A percentile compares a stretch with the other conserved stretches of the same genome.
Evolutionary conservation across 2,888 invertebrate genomes (phyloP).

Genomic region (Lithophane semibrunnea): DNA sequence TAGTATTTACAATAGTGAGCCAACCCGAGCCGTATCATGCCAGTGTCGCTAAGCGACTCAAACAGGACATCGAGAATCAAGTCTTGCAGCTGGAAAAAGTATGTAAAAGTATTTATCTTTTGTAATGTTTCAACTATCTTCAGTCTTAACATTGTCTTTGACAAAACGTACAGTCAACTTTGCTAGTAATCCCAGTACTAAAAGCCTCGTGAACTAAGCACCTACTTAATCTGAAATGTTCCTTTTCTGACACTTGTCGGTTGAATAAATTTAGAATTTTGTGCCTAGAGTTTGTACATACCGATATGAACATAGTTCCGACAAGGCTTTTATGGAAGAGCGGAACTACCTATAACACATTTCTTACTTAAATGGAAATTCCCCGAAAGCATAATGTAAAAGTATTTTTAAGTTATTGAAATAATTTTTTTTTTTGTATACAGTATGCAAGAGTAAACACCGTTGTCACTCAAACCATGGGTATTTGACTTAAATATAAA

Average conservation of each 20-base stretch:
- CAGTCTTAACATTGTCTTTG: not conserved
- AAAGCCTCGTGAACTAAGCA: not conserved
- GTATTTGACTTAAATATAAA: too few species aligned
- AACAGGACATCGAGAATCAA: constrained; percentile 90
- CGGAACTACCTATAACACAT: too few species aligned
- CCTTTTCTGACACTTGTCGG: not conserved
- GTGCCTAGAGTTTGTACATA: not conserved
- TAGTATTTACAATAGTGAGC: constrained; percentile 92
- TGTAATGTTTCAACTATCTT: not conserved
- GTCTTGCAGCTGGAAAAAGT: constrained; percentile 81
- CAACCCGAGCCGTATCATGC: constrained; percentile 92
- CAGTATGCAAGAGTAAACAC: too few species aligned
- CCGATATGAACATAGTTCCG: not conserved
- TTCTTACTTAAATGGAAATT: too few species aligned
- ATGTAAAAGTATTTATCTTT: not conserved
- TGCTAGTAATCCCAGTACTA: not conserved
- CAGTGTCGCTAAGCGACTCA: constrained; percentile 90
- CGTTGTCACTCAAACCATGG: too few species aligned
- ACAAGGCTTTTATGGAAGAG: too few species aligned
- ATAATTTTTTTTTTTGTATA: too few species aligned
- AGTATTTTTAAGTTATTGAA: too few species aligned
- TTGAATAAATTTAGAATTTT: not conserved
- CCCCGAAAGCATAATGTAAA: too few species aligned
- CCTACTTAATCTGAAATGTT: not conserved
- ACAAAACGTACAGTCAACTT: too few species aligned